phyloP scores from a whole-genome alignment of 2,113 vertebrate species.

The Arvicanthis niloticus region DNA sequence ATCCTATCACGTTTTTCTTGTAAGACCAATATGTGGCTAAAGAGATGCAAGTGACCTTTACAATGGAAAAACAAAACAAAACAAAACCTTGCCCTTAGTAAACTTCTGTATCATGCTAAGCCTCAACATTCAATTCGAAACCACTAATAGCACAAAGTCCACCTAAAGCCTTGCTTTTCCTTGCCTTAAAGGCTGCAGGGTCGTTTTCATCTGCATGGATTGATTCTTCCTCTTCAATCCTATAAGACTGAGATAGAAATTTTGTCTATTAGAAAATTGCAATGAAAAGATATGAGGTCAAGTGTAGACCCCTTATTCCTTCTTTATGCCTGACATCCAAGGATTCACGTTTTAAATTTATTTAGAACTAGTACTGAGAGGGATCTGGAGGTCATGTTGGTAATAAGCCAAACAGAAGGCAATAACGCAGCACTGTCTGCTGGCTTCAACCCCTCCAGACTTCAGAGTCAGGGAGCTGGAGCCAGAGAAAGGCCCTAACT shows the following conservation, averaged over 20 bases:
- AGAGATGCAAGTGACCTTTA: neutral
- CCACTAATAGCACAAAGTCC: neutral
- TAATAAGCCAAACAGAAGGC: conserved; percentile 55
- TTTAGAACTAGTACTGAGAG: conserved; percentile 35
- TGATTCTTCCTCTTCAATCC: neutral
- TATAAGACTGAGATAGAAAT: conserved; percentile 28
- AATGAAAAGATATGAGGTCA: conserved; percentile 67
- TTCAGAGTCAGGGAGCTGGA: neutral
- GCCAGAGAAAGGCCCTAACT: conserved; percentile 28
- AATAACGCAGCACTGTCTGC: neutral
- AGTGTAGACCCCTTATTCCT: conserved; percentile 25
- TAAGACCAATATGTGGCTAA: neutral
- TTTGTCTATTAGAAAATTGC: conserved; percentile 54
- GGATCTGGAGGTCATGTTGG: neutral
- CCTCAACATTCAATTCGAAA: neutral
- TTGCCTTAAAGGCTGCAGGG: neutral
- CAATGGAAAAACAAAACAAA: neutral
- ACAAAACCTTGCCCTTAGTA: neutral
- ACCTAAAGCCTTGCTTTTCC: neutral
- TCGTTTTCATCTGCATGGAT: conserved; percentile 27
- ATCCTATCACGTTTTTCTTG: neutral
- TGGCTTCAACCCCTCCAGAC: neutral
- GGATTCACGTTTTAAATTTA: conserved; percentile 54
- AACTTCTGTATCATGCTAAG: neutral
- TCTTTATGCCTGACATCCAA: conserved; percentile 1